These are phyloP conservation scores for Trichosurus vulpecula DNA, from an alignment of 2,797 vertebrate genomes.

Conservation along the genomic window DNA sequence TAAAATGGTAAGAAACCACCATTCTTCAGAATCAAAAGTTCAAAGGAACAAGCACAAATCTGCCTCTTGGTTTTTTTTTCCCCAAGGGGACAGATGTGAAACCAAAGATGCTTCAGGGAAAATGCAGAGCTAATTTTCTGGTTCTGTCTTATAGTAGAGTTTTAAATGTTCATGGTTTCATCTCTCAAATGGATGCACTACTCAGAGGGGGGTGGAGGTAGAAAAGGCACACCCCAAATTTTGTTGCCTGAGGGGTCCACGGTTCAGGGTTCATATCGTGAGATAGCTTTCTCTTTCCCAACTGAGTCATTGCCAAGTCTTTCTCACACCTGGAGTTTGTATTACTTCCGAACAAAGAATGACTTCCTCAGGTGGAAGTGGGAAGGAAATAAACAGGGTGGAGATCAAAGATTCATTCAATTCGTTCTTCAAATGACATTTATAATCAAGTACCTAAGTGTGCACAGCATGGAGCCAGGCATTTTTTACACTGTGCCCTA, in stretches of 20 bases:
- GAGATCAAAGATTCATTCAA: not conserved
- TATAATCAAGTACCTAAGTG: not conserved
- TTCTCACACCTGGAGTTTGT: not conserved
- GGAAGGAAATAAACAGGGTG: not conserved
- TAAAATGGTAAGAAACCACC: rapidly evolving
- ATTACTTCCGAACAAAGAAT: not conserved
- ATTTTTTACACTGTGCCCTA: rapidly evolving
- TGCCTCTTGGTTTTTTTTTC: not conserved
- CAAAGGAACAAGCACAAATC: not conserved
- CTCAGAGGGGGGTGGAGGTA: not conserved
- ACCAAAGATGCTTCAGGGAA: not conserved
- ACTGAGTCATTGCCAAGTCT: not conserved
- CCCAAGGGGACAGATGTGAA: not conserved
- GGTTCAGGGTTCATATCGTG: rapidly evolving
- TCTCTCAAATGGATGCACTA: not conserved
- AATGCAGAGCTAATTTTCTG: not conserved
- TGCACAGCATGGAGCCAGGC: not conserved
- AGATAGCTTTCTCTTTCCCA: not conserved
- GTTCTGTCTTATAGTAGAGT: not conserved
- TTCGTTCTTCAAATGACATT: not conserved
- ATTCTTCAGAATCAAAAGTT: not conserved
- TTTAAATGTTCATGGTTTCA: not conserved
- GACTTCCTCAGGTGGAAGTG: not conserved
- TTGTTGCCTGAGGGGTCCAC: rapidly evolving
- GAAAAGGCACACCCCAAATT: not conserved